These are phyloP conservation scores for Eupleurogrammus muticus DNA, from an alignment of 2,797 vertebrate species.

Conservation along the genomic window DNA sequence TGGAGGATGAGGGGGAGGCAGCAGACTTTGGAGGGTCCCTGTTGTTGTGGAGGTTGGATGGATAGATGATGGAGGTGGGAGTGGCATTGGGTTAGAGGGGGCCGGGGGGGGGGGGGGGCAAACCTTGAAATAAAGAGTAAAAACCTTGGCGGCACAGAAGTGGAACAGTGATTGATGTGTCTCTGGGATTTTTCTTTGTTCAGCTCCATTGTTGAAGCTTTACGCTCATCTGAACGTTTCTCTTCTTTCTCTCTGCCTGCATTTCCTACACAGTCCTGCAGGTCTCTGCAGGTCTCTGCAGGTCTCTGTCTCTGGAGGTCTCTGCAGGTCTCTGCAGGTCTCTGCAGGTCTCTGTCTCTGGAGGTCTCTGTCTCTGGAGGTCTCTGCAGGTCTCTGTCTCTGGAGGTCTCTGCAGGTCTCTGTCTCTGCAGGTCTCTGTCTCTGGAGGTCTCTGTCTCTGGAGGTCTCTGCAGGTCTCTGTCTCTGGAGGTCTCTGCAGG, in stretches of 20 bases:
- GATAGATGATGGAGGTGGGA: conserved; percentile 60
- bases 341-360: conserved; percentile 31
- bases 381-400: no score
- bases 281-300: no score
- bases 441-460: conserved; percentile 4
- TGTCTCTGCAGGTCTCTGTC: conserved; percentile 12
- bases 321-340: no score
- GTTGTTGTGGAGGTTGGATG: conserved; percentile 70
- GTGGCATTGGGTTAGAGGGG: conserved; percentile 42
- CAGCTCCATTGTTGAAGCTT: conserved; percentile 87
- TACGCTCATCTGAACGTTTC: conserved; percentile 83
- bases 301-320: conserved; percentile 25
- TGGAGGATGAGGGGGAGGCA: conserved; percentile 43
- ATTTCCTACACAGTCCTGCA: conserved; percentile 69
- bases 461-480: no score
- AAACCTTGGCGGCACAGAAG: conserved; percentile 51
- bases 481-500: no score
- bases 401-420: no score
- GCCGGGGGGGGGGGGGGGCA: conserved; percentile 37
- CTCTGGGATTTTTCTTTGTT: conserved; percentile 84
- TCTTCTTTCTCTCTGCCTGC: conserved; percentile 54
- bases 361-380: conserved; percentile 18
- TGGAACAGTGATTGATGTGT: conserved; percentile 72
- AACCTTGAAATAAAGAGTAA: conserved; percentile 53
- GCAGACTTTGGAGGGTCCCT: conserved; percentile 53